These are phyloP conservation scores for Pungitius pungitius DNA, from an alignment of 2,113 vertebrate genomes.

Conservation along the genomic window DNA sequence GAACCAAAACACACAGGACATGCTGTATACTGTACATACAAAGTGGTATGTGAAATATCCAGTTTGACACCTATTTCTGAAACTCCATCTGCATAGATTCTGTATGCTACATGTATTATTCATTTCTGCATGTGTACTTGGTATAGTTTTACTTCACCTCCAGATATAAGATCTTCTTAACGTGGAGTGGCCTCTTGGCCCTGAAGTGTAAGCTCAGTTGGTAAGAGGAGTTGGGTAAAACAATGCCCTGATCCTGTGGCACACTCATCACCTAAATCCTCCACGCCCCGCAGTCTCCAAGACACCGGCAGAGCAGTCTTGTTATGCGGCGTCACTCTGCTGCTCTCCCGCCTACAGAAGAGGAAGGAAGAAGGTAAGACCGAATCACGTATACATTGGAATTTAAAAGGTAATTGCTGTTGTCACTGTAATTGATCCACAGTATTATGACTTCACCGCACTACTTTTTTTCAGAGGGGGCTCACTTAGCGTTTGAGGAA, in stretches of 20 bases:
- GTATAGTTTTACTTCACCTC: constrained; percentile 75
- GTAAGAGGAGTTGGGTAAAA: constrained; percentile 75
- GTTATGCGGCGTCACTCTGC: constrained; percentile 81
- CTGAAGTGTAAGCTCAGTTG: constrained; percentile 82
- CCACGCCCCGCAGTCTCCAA: constrained; percentile 87
- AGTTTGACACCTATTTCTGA: not conserved
- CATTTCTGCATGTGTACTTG: not conserved
- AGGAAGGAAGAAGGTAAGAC: too few species aligned
- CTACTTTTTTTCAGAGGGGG: not conserved
- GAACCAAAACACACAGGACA: constrained; percentile 39
- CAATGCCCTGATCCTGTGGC: constrained; percentile 75
- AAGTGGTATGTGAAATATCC: not conserved
- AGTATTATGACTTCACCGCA: not conserved
- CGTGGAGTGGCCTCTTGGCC: constrained; percentile 72
- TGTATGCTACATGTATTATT: not conserved
- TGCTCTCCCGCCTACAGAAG: constrained; percentile 80
- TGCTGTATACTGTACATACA: not conserved
- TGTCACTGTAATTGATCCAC: not conserved
- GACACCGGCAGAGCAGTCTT: constrained; percentile 77
- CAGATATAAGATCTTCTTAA: constrained; percentile 84
- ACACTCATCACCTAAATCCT: constrained; percentile 83
- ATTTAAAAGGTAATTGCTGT: not conserved
- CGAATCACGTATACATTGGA: not conserved
- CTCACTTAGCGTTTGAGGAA: too few species aligned
- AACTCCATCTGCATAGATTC: too few species aligned